Conservation (phyloP, 2,888 invertebrate genomes). For the Chrysolina oricalcia region DNA sequence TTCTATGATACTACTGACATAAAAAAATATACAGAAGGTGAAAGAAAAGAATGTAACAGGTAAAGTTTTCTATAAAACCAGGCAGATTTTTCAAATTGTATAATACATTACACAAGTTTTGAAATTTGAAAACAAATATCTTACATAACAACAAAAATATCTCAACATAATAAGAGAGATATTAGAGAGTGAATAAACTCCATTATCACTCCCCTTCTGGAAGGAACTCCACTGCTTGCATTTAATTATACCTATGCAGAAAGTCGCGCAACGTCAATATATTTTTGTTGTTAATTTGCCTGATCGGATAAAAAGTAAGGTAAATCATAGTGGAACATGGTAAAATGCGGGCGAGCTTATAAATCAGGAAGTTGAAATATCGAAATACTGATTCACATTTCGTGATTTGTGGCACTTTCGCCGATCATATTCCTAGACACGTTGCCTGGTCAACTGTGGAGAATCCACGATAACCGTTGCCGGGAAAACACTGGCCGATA, state of each 20-base stretch:
- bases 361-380: slow-evolving; percentile 34
- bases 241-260: slow-evolving; percentile 38
- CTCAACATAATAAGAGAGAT: too few species aligned
- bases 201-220: neutral
- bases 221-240: neutral
- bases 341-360: neutral
- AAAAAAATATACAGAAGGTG: too few species aligned
- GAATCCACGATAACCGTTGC: slow-evolving; percentile 29
- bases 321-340: neutral
- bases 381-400: slow-evolving; percentile 46
- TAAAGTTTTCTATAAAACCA: too few species aligned
- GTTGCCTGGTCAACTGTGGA: slow-evolving; percentile 47
- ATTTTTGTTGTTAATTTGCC: slow-evolving; percentile 12
- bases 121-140: too few species aligned
- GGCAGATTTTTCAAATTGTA: too few species aligned
- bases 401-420: slow-evolving; percentile 49
- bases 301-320: slow-evolving; percentile 3
- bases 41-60: too few species aligned
- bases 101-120: too few species aligned
- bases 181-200: neutral
- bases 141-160: too few species aligned
- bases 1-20: too few species aligned
- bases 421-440: slow-evolving; percentile 36
- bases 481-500: slow-evolving; percentile 17
- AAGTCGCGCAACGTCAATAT: slow-evolving; percentile 15